A percentile compares a stretch with the other conserved stretches of the same genome.
Evolutionary conservation across 2,888 invertebrate species (phyloP).

Genomic region (Iphiclides podalirius): DNA sequence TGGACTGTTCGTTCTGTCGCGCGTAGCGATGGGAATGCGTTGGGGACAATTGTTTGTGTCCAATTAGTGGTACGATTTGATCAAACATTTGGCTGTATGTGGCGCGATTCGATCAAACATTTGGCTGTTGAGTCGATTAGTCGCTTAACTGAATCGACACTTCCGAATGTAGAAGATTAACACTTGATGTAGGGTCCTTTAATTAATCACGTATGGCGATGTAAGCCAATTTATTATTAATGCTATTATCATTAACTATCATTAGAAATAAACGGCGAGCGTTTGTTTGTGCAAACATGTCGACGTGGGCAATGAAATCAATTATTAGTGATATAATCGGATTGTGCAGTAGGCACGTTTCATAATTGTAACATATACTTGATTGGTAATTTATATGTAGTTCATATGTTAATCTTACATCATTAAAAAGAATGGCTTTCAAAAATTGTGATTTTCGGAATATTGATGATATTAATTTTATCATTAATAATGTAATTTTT

Average conservation of each 20-base stretch:
- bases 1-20: neutral
- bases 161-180: too few species aligned
- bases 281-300: neutral
- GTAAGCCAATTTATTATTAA: neutral
- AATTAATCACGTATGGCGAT: too few species aligned
- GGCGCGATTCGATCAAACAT: neutral
- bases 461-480: too few species aligned
- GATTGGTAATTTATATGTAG: too few species aligned
- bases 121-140: too few species aligned
- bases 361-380: neutral
- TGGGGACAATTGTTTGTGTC: constrained; percentile 8
- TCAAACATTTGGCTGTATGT: constrained; percentile 19
- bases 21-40: neutral
- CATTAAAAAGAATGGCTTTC: too few species aligned
- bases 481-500: too few species aligned
- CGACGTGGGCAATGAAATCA: neutral
- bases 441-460: too few species aligned
- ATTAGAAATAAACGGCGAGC: neutral
- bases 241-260: neutral
- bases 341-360: neutral
- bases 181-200: too few species aligned
- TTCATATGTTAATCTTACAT: too few species aligned
- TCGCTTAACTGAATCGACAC: too few species aligned
- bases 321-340: neutral
- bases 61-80: constrained; percentile 14